phyloP scores from a whole-genome alignment of 2,113 vertebrate species.

The Siniperca knerii region DNA sequence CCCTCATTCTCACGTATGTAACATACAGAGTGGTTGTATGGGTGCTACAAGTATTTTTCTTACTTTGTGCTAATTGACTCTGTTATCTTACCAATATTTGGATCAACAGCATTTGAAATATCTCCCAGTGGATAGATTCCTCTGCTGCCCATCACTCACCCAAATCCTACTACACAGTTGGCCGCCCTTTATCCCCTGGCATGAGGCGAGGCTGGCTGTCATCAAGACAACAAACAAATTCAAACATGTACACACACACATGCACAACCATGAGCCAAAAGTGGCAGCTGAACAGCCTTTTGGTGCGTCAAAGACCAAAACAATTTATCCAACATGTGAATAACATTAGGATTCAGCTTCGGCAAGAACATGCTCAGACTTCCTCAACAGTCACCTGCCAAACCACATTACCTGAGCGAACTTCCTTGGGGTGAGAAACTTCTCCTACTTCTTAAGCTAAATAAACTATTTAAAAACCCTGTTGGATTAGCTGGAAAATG shows the following conservation, averaged over 20 bases:
- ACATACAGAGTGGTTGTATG: too few species aligned
- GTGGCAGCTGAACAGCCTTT: background rate
- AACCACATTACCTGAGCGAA: too few species aligned
- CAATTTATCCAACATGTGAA: background rate
- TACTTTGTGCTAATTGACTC: background rate
- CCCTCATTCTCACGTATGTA: too few species aligned
- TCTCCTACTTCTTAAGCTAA: too few species aligned
- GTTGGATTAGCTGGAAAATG: too few species aligned
- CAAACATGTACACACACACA: background rate
- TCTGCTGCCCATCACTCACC: background rate
- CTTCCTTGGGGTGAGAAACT: too few species aligned
- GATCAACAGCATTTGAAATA: background rate
- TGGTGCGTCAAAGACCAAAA: slow-evolving; percentile 7
- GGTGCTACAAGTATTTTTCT: too few species aligned
- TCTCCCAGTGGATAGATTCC: background rate
- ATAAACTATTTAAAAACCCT: too few species aligned
- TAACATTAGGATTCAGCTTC: background rate
- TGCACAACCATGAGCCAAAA: background rate
- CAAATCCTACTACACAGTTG: slow-evolving; percentile 9
- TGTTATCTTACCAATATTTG: background rate
- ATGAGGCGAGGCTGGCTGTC: background rate
- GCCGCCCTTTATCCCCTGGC: slow-evolving; percentile 11
- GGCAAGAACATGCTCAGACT: background rate
- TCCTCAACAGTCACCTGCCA: background rate
- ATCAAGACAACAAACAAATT: background rate